Conservation (phyloP, 2,888 invertebrate genomes). For the Plebejus melissa region DNA sequence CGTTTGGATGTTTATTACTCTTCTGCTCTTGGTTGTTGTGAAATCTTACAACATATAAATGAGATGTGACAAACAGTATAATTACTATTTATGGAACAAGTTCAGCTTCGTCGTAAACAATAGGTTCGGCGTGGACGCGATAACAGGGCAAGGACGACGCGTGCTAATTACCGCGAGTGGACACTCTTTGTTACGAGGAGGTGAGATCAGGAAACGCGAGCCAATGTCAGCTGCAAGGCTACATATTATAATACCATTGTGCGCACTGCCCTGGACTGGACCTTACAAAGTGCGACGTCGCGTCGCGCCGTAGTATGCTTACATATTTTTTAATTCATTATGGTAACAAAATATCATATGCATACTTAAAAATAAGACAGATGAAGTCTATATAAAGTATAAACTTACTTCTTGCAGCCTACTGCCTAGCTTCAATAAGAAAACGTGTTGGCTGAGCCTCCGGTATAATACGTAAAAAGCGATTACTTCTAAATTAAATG, state of each 20-base stretch:
- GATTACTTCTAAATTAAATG: no score
- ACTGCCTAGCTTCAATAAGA: no score
- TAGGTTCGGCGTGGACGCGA: slow-evolving; percentile 54
- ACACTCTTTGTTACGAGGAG: slow-evolving; percentile 76
- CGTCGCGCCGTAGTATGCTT: not conserved
- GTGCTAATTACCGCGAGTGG: slow-evolving; percentile 78
- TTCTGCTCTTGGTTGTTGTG: not conserved
- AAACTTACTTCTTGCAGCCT: no score
- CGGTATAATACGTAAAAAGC: no score
- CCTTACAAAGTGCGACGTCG: not conserved
- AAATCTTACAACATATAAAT: not conserved
- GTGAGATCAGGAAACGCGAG: slow-evolving; percentile 76
- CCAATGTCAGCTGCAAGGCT: slow-evolving; percentile 70
- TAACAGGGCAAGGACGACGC: slow-evolving; percentile 60
- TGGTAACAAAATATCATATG: no score
- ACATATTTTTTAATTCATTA: not conserved
- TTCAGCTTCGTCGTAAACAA: slow-evolving; percentile 10
- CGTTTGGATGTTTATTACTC: not conserved
- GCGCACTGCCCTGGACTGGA: slow-evolving; percentile 26
- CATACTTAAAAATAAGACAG: no score
- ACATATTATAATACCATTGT: slow-evolving; percentile 30
- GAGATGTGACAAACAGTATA: not conserved
- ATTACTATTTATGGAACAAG: not conserved
- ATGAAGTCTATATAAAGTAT: no score
- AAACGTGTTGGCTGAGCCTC: no score